Conservation (phyloP, 2,888 invertebrate species). For the Sinopyrophorus schimmeli region DNA sequence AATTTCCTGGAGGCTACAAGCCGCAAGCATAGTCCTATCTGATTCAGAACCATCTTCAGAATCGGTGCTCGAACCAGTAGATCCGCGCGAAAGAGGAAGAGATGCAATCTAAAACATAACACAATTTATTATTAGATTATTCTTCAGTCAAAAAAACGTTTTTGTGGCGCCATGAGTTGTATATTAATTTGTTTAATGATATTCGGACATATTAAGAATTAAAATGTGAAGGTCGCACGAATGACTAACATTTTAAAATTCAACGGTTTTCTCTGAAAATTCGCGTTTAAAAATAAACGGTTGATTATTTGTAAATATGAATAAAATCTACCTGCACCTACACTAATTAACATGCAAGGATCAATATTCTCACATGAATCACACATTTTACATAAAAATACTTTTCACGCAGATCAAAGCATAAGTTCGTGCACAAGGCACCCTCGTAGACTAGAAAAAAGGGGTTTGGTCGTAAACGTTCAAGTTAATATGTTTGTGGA, state of each 20-base stretch:
- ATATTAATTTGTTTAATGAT: too few relatives aligned
- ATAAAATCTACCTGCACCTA: constrained; percentile 18
- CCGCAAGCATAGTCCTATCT: constrained; percentile 60
- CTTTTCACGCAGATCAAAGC: constrained; percentile 27
- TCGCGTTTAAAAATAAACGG: background rate
- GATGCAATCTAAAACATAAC: constrained; percentile 53
- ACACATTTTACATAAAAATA: constrained; percentile 37
- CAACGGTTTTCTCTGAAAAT: too few relatives aligned
- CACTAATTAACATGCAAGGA: constrained; percentile 34
- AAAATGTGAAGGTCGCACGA: too few relatives aligned
- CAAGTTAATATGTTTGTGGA: constrained; percentile 15
- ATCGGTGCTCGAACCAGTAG: constrained; percentile 50
- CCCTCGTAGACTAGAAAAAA: constrained; percentile 15
- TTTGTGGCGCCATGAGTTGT: too few relatives aligned
- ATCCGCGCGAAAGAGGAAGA: constrained; percentile 48
- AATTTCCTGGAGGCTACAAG: constrained; percentile 68
- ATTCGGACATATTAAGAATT: too few relatives aligned
- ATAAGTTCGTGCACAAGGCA: constrained; percentile 21
- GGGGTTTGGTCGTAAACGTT: constrained; percentile 11
- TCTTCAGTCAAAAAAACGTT: background rate
- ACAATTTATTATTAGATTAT: too few relatives aligned
- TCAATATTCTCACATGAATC: constrained; percentile 39
- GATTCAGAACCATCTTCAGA: constrained; percentile 56
- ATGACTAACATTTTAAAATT: too few relatives aligned
- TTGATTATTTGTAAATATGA: constrained; percentile 1